Evolutionary conservation across 2,797 vertebrate species (phyloP).

Genomic region (Craterocephalus amniculus): DNA sequence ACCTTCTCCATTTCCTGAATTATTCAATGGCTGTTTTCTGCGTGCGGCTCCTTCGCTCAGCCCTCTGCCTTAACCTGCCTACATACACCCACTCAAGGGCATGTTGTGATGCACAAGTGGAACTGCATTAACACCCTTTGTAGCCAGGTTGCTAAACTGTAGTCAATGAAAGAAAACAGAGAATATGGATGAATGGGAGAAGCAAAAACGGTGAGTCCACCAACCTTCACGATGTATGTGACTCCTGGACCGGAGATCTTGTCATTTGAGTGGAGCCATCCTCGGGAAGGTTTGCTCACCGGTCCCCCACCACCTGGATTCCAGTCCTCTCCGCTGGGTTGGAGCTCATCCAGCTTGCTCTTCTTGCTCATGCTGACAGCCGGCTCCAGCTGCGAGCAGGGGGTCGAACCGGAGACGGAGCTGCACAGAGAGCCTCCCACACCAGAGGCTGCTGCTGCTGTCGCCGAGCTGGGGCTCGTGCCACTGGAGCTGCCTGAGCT

Average conservation of each 20-base stretch:
- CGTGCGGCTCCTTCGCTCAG: conserved; percentile 58
- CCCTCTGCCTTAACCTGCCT: conserved; percentile 65
- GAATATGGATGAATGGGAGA: conserved; percentile 31
- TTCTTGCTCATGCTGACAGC: conserved; percentile 88
- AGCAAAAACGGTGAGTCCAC: conserved; percentile 68
- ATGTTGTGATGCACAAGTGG: conserved; percentile 61
- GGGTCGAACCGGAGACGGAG: conserved; percentile 83
- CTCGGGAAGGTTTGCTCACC: conserved; percentile 88
- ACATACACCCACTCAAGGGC: conserved; percentile 73
- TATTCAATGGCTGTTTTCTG: conserved; percentile 73
- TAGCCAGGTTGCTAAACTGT: conserved; percentile 45
- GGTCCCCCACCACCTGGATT: conserved; percentile 84
- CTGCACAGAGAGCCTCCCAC: conserved; percentile 84
- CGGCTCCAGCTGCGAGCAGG: conserved; percentile 77
- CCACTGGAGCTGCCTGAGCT: conserved; percentile 85
- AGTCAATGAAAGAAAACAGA: conserved; percentile 78
- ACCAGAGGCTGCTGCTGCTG: conserved; percentile 63
- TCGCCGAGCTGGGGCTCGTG: conserved; percentile 76
- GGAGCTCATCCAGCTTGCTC: conserved; percentile 86
- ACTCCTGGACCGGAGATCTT: conserved; percentile 98
- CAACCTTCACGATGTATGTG: conserved; percentile 97
- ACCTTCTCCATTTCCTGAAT: conserved; percentile 75
- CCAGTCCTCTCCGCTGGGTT: conserved; percentile 86
- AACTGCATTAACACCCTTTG: conserved; percentile 46
- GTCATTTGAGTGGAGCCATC: conserved; percentile 92